These are phyloP conservation scores for Reinhardtius hippoglossoides DNA, from an alignment of 2,113 vertebrate genomes.

Conservation along the genomic window DNA sequence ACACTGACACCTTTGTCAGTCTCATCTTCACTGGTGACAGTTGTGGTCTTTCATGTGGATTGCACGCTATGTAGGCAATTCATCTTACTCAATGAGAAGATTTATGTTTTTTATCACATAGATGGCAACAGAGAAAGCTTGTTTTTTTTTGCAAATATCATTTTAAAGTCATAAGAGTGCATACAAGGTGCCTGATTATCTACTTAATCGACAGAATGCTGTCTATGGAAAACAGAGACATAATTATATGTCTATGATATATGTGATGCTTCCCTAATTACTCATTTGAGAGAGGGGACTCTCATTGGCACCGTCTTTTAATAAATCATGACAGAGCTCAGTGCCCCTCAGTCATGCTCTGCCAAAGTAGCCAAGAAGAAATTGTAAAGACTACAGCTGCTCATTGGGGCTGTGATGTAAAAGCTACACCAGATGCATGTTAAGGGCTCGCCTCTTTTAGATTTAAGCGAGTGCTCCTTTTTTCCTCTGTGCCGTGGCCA, in stretches of 20 bases:
- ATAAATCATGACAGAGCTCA: constrained; percentile 53
- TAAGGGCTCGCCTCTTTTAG: constrained; percentile 51
- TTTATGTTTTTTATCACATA: constrained; percentile 34
- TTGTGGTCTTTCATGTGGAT: constrained; percentile 32
- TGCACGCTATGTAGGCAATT: constrained; percentile 37
- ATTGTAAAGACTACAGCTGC: constrained; percentile 48
- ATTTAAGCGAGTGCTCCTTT: constrained; percentile 23
- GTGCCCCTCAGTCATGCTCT: constrained; percentile 30
- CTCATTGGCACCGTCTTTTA: constrained; percentile 40
- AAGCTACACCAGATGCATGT: constrained; percentile 29
- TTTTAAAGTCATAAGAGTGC: neutral
- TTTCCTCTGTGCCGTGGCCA: constrained; percentile 1
- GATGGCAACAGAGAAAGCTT: neutral
- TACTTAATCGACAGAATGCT: constrained; percentile 11
- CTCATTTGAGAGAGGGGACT: constrained; percentile 40
- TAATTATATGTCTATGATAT: constrained; percentile 45
- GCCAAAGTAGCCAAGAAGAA: constrained; percentile 48
- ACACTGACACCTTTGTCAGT: constrained; percentile 47
- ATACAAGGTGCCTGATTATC: constrained; percentile 21
- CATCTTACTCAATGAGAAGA: constrained; percentile 23
- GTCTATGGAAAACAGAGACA: constrained; percentile 27
- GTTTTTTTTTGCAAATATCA: constrained; percentile 9
- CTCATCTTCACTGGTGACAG: constrained; percentile 39
- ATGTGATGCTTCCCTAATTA: constrained; percentile 59
- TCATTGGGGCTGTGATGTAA: constrained; percentile 38